Base-by-base conservation (phyloP, 1,140 invertebrate species). In the Mylabris phalerata region DNA sequence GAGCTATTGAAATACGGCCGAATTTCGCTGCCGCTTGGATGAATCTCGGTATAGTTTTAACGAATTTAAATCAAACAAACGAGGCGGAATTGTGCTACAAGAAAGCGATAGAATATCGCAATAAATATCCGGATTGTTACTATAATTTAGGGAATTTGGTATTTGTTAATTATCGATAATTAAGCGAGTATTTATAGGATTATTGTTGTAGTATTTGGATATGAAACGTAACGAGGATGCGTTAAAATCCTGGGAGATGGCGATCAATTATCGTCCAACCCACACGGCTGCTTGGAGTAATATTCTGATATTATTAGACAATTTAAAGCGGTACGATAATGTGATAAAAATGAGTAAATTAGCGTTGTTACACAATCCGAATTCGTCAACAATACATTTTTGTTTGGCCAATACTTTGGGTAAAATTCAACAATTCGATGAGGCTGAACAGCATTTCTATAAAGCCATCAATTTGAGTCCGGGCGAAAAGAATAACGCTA, bases 21-120 rank as follows among this genome's bases (percentile, higher is more conserved):
- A 86, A 91, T 68, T 98, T 98, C 82, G 87, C 95, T 4, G 88
- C 92, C 10, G 95, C 93, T 2, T 98, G 94, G 94, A 98, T 98
- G 94, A 98, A 98, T 78, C 78, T 98, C 19, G 95, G 94, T 9
- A 97, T 97, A 65, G 87, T 96, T 45, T 79, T 95, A 59, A 85
- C 92, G 3, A 81, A 83, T 10, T 75, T 86, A 43, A 85, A 87
- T 59, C 83, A 87, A 64, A 83, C 82, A 58, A 67, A 81, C 11
- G 84, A 90, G 69, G 86, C 93, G 2, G 82, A 94, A 70, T 67
- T 72, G 10, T 90, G 92, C 69, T 98, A 96, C 69, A 76, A 82
- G 62, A 88, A 76, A 44, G 93, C 93, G 3, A 73, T 98, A 1
- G 78, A 71, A 38, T 80, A 90, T 72, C 79, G 93, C 55, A 81